Evolutionary conservation across 2,797 vertebrate species (phyloP).

Genomic region (Argyrosomus regius): DNA sequence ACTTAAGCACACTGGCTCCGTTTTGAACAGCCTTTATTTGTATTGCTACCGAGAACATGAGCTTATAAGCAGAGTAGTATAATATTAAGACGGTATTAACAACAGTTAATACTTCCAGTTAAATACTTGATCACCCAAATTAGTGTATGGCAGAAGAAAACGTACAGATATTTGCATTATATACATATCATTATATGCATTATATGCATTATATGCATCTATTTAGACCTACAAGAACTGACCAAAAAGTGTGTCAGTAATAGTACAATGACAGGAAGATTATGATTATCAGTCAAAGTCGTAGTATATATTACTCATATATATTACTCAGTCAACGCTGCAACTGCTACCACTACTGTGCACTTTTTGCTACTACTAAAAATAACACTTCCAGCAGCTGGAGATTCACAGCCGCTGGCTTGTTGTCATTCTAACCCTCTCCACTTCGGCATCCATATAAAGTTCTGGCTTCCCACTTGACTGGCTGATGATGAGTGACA

Average conservation of each 20-base stretch:
- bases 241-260: neutral
- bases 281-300: neutral
- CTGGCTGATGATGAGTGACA: constrained; percentile 71
- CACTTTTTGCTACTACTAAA: constrained; percentile 43
- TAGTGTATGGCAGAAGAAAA: neutral
- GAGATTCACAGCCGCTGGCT: constrained; percentile 52
- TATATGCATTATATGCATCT: no score
- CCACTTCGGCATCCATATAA: constrained; percentile 61
- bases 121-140: neutral
- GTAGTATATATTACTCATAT: neutral
- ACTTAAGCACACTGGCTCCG: neutral
- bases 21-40: constrained; percentile 6
- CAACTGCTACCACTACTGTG: neutral
- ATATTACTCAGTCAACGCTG: constrained; percentile 1
- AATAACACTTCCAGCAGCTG: constrained; percentile 43
- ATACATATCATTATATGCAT: no score
- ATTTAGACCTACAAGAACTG: neutral
- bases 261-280: neutral
- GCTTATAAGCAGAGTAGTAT: neutral
- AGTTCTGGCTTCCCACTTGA: constrained; percentile 66
- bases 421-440: constrained; percentile 48
- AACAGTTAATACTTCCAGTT: neutral
- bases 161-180: no score
- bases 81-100: neutral
- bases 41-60: constrained; percentile 2